Evolutionary conservation across 2,113 vertebrate genomes (phyloP), one percentile per base, ranked within the genome.

Genomic region (Tursiops truncatus): DNA sequence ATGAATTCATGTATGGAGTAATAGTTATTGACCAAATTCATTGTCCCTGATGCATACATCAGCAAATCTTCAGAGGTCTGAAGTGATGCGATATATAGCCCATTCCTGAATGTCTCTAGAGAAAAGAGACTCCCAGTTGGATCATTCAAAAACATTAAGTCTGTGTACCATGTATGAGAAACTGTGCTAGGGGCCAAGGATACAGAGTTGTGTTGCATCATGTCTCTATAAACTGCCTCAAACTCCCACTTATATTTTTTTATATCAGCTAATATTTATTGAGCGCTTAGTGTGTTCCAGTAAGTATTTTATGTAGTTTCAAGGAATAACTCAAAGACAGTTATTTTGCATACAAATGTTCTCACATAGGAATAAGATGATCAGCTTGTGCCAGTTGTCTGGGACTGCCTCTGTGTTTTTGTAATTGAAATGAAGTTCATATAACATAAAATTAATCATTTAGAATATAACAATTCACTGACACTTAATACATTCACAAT

Each of bases 391-490:
- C 31, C 8, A 14, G 7, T 63, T 81, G 41, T 67, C 62, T 70
- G 18, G 56, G 58, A 62, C 60, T 70, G 14, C 25, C 15, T 76
- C n/a, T 8, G 14, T 79, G 6, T 21, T 26, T 79, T 74, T n/a
- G 68, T 28, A 20, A 71, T n/a, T 81, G 41, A 82, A 60, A 23
- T 28, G 28, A 95, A 90, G 77, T 65, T 65, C 53, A 63, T 6
- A n/a, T 68, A 63, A 53, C n/a, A 81, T 47, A 97, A 89, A 93
- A 89, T 76, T 76, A 56, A 58, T 14, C 13, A 74, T 92, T 93
- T 82, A 90, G 47, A 77, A 62, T 82, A 6, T 31, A 58, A n/a
- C 26, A 53, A 77, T 65, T 97, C 33, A 47, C 11, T 71, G 41
- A 13, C 44, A 93, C 74, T 83, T 92, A 62, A 17, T 62, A 76